A percentile compares a stretch with the other conserved stretches of the same genome.
Evolutionary conservation across 2,797 vertebrate genomes (phyloP).

Genomic region (Girardinus metallicus): DNA sequence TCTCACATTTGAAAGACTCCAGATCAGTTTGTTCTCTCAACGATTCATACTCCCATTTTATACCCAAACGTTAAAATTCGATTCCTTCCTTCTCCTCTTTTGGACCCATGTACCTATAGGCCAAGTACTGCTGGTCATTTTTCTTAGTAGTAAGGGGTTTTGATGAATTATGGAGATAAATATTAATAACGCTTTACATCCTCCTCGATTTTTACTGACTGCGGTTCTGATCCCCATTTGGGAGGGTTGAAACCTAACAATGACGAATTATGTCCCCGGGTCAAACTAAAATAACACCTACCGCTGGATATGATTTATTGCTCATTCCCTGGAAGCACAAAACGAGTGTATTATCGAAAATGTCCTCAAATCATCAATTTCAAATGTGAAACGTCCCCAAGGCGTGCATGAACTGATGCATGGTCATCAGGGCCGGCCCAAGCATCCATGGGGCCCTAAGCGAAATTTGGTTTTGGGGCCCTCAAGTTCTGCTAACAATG

Average conservation of each 20-base stretch:
- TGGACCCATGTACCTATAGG: not conserved
- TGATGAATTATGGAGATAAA: not conserved
- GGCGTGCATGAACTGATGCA: not conserved
- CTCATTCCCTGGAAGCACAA: not conserved
- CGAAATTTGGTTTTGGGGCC: no score
- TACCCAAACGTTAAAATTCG: not conserved
- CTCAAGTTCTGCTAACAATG: no score
- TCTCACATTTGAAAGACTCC: not conserved
- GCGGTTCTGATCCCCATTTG: not conserved
- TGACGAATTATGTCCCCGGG: not conserved
- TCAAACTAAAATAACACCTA: constrained; percentile 7
- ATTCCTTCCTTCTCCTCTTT: not conserved
- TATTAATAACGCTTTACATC: not conserved
- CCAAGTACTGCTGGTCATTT: not conserved
- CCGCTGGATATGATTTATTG: not conserved
- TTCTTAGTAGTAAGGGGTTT: not conserved
- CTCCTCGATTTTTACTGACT: not conserved
- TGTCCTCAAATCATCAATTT: not conserved
- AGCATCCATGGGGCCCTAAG: no score
- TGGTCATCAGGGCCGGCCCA: no score
- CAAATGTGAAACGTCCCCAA: not conserved
- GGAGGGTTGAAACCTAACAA: not conserved
- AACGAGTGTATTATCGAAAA: not conserved
- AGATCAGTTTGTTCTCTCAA: not conserved
- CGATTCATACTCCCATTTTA: not conserved